Conservation (phyloP, 53 echinoderm and acorn worm species). For the Antedon mediterranea region DNA sequence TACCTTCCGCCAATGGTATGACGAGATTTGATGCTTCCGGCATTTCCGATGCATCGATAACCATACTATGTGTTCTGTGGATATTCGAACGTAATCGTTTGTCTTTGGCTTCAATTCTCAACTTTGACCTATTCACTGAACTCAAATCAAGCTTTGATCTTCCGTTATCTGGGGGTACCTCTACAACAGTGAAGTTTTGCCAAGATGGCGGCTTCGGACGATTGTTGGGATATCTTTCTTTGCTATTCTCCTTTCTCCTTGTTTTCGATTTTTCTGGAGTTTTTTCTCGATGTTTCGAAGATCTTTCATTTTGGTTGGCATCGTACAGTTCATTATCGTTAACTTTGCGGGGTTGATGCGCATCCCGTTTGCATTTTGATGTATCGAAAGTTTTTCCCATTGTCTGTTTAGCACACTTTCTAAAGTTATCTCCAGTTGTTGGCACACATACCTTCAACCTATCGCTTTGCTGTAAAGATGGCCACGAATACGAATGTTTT, state of each 20-base stretch:
- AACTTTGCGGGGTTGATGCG: too few relatives aligned
- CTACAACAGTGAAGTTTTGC: background rate
- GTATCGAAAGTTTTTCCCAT: background rate
- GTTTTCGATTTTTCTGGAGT: background rate
- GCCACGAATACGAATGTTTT: background rate
- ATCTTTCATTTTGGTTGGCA: background rate
- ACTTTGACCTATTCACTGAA: background rate
- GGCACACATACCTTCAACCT: background rate
- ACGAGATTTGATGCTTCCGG: background rate
- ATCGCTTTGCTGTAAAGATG: background rate
- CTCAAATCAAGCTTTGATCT: background rate
- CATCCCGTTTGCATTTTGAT: too few relatives aligned
- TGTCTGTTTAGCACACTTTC: too few relatives aligned
- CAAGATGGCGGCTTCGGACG: background rate
- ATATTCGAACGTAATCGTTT: background rate
- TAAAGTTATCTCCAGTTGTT: too few relatives aligned
- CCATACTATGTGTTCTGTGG: background rate
- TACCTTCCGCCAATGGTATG: background rate
- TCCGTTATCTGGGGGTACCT: background rate
- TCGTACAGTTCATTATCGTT: background rate
- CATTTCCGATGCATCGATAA: background rate
- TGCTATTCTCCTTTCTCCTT: background rate
- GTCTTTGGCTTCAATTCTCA: background rate
- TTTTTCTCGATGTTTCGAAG: background rate
- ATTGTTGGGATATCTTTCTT: background rate